Percentiles rank a stretch among this genome's conserved stretches.
Evolutionary conservation across 2,113 vertebrate species (phyloP).

Genomic region (Lucifuga dentata): DNA sequence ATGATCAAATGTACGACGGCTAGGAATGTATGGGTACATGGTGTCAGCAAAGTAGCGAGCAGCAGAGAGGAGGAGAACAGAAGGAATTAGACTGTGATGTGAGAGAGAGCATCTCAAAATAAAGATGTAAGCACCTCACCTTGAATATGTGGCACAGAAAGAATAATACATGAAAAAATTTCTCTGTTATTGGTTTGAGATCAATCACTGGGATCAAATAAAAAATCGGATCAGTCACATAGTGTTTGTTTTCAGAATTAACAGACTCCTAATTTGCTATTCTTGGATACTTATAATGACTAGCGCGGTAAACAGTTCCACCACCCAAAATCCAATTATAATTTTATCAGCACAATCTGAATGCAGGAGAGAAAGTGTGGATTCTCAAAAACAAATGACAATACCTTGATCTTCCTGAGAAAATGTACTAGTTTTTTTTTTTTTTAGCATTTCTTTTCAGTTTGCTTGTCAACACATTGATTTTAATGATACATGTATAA

Average conservation of each 20-base stretch:
- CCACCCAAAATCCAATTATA: slow-evolving; percentile 83
- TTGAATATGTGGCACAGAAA: slow-evolving; percentile 78
- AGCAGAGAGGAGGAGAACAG: slow-evolving; percentile 74
- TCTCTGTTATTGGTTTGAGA: slow-evolving; percentile 71
- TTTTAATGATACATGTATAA: slow-evolving; percentile 65
- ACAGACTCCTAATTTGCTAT: slow-evolving; percentile 84
- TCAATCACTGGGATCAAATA: slow-evolving; percentile 75
- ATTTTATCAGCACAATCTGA: slow-evolving; percentile 75
- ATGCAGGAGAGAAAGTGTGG: slow-evolving; percentile 57
- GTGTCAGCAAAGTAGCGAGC: slow-evolving; percentile 77
- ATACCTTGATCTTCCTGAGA: slow-evolving; percentile 77
- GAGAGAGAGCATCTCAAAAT: slow-evolving; percentile 76
- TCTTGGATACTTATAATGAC: slow-evolving; percentile 86
- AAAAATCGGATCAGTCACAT: slow-evolving; percentile 59
- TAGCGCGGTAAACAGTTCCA: slow-evolving; percentile 77
- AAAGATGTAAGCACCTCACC: slow-evolving; percentile 76
- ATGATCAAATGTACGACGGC: slow-evolving; percentile 79
- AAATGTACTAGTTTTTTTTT: slow-evolving; percentile 48
- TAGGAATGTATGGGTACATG: slow-evolving; percentile 71
- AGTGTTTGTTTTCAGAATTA: slow-evolving; percentile 81
- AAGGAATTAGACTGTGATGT: slow-evolving; percentile 80
- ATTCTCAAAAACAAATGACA: slow-evolving; percentile 64
- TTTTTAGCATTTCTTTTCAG: slow-evolving; percentile 69
- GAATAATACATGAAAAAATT: slow-evolving; percentile 80
- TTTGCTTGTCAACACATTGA: slow-evolving; percentile 76